Base-by-base conservation (phyloP, 2,888 invertebrate species). In the Saturnia japonica region DNA sequence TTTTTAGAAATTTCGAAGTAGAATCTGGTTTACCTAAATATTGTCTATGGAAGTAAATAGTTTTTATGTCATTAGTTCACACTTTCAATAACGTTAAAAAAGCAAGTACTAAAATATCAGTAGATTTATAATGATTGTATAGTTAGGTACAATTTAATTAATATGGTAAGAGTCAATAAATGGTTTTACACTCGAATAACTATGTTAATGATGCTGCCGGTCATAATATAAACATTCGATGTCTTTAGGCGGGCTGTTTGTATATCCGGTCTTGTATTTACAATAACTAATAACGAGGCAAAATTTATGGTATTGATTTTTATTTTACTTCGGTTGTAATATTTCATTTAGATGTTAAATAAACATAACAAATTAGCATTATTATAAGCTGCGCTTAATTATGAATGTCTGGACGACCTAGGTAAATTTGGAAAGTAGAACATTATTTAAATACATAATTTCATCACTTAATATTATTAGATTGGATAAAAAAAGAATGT, bases 131-230 rank as follows among this genome's bases (percentile, higher is more conserved):
- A 25, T 25, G 14, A 60, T 40, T 40, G 64, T 40, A 40, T 40
- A 40, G 40, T n/a, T 40, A 64, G 40, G 40, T 40, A 34, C 40
- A 2, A 4, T 4, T 6, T 64, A 64, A 1, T 64, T 40, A 22
- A 11, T 64, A 64, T 64, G n/a, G 75, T 80, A 76, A 80, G 78
- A 85, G 87, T 87, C 87, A 88, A 88, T 87, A 88, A 87, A 87
- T 85, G 82, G 87, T 90, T 90, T 88, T 80, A 89, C 85, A 89
- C 86, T 83, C 81, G 86, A 89, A 88, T 88, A 88, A 89, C 86
- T 90, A 90, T 91, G 90, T 78, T 90, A 91, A 91, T 91, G 78
- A 80, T 77, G 77, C 76, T 73, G 72, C 76, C 77, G 79, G 81
- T 78, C 81, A 82, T 80, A 88, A 87, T 85, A 90, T 89, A 88